These are phyloP conservation scores for Listronotus oregonensis DNA, from an alignment of 1,140 invertebrate species.

Conservation along the genomic window DNA sequence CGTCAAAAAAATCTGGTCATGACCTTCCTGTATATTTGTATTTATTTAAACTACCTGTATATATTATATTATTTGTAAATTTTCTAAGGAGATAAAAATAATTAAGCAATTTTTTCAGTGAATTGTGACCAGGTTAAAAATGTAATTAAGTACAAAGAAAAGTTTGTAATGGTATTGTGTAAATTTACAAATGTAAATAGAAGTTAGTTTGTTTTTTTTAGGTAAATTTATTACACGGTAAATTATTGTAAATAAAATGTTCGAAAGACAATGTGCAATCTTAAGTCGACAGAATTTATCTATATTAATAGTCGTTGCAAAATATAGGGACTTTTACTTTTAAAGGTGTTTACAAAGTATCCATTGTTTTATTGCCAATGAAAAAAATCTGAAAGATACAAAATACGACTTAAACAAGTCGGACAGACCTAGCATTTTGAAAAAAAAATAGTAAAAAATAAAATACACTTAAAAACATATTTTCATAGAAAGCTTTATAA, in stretches of 20 bases:
- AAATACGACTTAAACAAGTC: too few species aligned
- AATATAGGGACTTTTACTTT: neutral
- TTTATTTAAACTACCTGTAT: conserved; percentile 22
- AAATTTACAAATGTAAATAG: conserved; percentile 48
- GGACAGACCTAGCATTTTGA: too few species aligned
- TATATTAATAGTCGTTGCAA: conserved; percentile 20
- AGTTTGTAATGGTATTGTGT: conserved; percentile 35
- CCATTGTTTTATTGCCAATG: neutral
- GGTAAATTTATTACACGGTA: conserved; percentile 47
- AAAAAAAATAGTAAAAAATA: too few species aligned
- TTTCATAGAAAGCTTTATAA: too few species aligned
- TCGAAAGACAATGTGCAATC: conserved; percentile 52
- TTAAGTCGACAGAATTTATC: conserved; percentile 31
- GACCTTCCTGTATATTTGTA: conserved; percentile 26
- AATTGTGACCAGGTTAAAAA: conserved; percentile 38
- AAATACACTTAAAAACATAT: too few species aligned
- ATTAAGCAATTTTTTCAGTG: conserved; percentile 18
- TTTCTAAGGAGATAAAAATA: conserved; percentile 1
- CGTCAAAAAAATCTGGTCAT: conserved; percentile 25
- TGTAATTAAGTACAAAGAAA: conserved; percentile 53
- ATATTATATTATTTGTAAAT: conserved; percentile 12
- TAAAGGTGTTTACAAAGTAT: neutral
- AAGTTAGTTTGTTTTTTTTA: conserved; percentile 45
- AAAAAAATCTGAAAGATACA: conserved; percentile 2
- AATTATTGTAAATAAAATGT: conserved; percentile 41